Evolutionary conservation across 2,797 vertebrate genomes (phyloP).

Genomic region (Sebastiscus albofasciatus): DNA sequence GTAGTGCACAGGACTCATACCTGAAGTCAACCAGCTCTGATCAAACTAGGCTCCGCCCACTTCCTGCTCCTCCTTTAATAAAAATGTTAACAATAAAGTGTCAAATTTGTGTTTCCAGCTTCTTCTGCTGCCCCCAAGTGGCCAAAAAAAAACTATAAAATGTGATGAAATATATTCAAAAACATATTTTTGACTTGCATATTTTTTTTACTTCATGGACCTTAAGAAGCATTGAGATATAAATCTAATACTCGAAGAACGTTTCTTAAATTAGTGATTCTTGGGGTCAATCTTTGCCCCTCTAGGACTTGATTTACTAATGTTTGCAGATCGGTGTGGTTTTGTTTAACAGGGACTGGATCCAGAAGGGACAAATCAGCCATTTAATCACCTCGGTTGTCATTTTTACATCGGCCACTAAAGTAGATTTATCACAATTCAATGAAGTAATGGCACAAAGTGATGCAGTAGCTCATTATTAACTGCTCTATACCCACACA

Average conservation of each 20-base stretch:
- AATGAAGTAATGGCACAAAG: slow-evolving; percentile 37
- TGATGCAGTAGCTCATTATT: slow-evolving; percentile 8
- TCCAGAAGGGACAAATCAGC: slow-evolving; percentile 41
- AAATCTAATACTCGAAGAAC: not conserved
- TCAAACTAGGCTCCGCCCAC: not conserved
- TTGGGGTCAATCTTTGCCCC: not conserved
- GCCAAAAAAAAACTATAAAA: not conserved
- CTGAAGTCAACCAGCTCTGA: not conserved
- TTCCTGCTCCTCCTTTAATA: not conserved
- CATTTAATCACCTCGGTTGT: slow-evolving; percentile 35
- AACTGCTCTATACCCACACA: not conserved
- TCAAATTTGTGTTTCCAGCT: not conserved
- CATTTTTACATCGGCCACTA: slow-evolving; percentile 49
- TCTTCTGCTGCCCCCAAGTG: not conserved
- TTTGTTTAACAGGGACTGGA: slow-evolving; percentile 2
- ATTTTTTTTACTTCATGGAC: not conserved
- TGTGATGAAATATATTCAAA: not conserved
- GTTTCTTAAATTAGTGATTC: not conserved
- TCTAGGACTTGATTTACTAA: slow-evolving; percentile 9
- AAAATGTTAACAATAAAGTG: not conserved
- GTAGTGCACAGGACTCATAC: not conserved
- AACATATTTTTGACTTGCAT: not conserved
- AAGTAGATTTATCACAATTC: slow-evolving; percentile 43
- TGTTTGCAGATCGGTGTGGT: slow-evolving; percentile 2
- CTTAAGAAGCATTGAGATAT: not conserved